phyloP scores from a whole-genome alignment of 2,888 invertebrate species.

The Oxyteleia sp. region DNA sequence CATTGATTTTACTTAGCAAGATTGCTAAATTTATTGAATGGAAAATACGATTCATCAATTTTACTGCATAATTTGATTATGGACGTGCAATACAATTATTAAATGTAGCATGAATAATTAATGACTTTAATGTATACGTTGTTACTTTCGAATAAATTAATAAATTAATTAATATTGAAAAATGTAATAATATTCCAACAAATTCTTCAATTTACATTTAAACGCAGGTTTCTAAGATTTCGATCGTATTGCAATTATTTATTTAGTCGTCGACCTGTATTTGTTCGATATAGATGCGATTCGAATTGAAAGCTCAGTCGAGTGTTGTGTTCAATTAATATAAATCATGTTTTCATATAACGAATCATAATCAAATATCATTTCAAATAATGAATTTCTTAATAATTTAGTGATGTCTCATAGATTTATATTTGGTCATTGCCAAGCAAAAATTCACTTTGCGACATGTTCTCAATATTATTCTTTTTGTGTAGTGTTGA shows the following conservation, averaged over 20 bases:
- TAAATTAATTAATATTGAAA: too few relatives aligned
- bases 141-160: too few relatives aligned
- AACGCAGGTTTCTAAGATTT: slow-evolving; percentile 68
- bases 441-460: slow-evolving; percentile 54
- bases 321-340: slow-evolving; percentile 44
- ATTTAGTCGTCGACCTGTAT: slow-evolving; percentile 80
- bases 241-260: slow-evolving; percentile 79
- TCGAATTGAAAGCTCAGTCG: slow-evolving; percentile 56
- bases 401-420: slow-evolving; percentile 78
- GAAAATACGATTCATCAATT: too few relatives aligned
- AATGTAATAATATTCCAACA: background rate
- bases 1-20: too few relatives aligned
- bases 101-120: too few relatives aligned
- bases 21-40: too few relatives aligned
- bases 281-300: slow-evolving; percentile 69
- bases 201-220: slow-evolving; percentile 41
- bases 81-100: too few relatives aligned
- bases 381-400: slow-evolving; percentile 78
- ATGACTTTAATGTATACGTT: too few relatives aligned
- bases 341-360: slow-evolving; percentile 42
- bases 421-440: slow-evolving; percentile 49
- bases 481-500: slow-evolving; percentile 71
- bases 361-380: slow-evolving; percentile 49
- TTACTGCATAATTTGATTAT: too few relatives aligned
- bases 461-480: slow-evolving; percentile 58